Conservation (phyloP, 2,113 vertebrate genomes). For the Copsychus sechellarum region DNA sequence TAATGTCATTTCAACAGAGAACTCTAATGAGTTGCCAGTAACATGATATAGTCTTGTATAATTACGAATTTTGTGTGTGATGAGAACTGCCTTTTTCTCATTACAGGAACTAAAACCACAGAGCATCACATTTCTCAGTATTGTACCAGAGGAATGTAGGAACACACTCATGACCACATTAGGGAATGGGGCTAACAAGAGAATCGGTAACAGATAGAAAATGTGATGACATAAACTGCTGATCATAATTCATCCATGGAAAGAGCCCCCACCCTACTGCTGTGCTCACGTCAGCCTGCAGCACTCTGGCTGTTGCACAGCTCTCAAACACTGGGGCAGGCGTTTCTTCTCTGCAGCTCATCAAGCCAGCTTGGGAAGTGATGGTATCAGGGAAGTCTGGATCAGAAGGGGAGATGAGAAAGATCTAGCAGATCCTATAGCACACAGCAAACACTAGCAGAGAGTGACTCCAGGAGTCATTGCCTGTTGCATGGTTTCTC, state of each 20-base stretch:
- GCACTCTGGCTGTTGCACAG: not conserved
- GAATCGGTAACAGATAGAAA: conserved; percentile 12
- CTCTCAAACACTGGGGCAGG: not conserved
- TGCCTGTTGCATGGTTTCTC: not conserved
- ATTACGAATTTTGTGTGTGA: not conserved
- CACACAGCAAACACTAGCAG: not conserved
- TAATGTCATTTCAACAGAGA: not conserved
- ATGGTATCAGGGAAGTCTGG: not conserved
- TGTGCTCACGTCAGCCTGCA: not conserved
- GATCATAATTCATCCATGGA: not conserved
- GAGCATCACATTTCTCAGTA: conserved; percentile 4
- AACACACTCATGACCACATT: not conserved
- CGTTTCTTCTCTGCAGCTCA: not conserved
- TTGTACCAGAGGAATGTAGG: not conserved
- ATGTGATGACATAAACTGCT: not conserved
- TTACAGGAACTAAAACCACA: conserved; percentile 9
- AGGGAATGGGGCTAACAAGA: not conserved
- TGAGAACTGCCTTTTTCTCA: conserved; percentile 10
- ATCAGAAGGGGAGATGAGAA: not conserved
- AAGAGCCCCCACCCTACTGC: not conserved
- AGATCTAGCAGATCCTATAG: not conserved
- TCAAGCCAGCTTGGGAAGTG: not conserved
- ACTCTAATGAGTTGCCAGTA: conserved; percentile 44
- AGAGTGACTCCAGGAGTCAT: not conserved
- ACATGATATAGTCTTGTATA: not conserved